Percentiles rank a stretch among this genome's conserved stretches.
Conservation (phyloP, 2,113 vertebrate genomes). For the Spea bombifrons region DNA sequence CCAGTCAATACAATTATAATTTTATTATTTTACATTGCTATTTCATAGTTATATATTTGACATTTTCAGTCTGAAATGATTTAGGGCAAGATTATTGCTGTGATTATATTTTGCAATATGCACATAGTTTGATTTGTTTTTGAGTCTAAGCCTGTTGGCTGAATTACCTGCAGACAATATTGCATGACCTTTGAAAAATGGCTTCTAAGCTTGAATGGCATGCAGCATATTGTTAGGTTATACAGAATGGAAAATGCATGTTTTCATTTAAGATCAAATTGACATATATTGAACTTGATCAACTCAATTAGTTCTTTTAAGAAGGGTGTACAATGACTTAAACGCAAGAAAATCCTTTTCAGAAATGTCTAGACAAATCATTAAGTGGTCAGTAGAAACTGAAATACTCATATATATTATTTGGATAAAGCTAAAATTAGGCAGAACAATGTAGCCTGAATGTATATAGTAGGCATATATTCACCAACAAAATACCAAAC, state of each 20-base stretch:
- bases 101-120: background rate
- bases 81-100: background rate
- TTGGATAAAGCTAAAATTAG: background rate
- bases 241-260: conserved; percentile 20
- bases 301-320: conserved; percentile 31
- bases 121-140: background rate
- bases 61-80: too few species aligned
- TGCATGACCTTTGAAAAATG: conserved; percentile 29
- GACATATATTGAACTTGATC: conserved; percentile 21
- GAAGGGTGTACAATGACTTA: background rate
- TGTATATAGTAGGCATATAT: too few species aligned
- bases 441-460: too few species aligned
- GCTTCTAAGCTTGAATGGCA: conserved; percentile 26
- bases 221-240: background rate
- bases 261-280: conserved; percentile 11
- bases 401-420: background rate
- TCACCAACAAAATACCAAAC: too few species aligned
- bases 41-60: too few species aligned
- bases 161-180: conserved; percentile 12
- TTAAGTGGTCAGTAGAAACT: conserved; percentile 10
- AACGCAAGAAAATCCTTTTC: background rate
- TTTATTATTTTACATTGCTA: too few species aligned
- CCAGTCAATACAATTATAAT: too few species aligned
- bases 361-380: conserved; percentile 4
- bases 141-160: background rate